A percentile compares a stretch with the other conserved stretches of the same genome.
These are phyloP conservation scores for Athalia cordata DNA, from an alignment of 2,888 invertebrate species.

Conservation along the genomic window DNA sequence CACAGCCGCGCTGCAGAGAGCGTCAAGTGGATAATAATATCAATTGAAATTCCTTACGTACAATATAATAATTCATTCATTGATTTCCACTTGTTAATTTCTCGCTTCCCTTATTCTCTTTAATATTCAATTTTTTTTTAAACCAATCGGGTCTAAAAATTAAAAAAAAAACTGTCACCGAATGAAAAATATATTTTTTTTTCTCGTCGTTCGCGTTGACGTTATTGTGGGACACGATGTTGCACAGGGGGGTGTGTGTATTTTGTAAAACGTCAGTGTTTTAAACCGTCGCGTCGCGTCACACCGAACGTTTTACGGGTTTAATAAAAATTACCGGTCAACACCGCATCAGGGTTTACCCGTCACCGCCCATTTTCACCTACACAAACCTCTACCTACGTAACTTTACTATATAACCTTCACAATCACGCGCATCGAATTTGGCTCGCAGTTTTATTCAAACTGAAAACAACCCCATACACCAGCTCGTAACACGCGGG, in stretches of 20 bases:
- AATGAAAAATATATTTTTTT: no score
- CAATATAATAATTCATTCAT: not conserved
- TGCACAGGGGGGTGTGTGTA: not conserved
- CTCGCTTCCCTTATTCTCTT: not conserved
- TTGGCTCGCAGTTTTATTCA: no score
- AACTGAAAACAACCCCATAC: no score
- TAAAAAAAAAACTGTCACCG: no score
- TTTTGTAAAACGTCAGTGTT: slow-evolving; percentile 53
- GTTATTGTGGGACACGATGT: no score
- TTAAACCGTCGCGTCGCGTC: slow-evolving; percentile 60
- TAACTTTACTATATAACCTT: no score
- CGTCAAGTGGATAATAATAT: not conserved
- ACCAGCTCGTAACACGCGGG: no score
- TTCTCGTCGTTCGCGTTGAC: no score
- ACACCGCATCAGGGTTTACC: slow-evolving; percentile 25
- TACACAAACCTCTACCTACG: not conserved
- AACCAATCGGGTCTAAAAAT: no score
- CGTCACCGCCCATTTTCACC: slow-evolving; percentile 31
- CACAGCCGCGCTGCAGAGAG: not conserved
- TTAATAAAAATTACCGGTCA: slow-evolving; percentile 62
- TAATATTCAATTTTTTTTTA: not conserved
- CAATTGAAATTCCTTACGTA: not conserved
- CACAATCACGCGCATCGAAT: no score
- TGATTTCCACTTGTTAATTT: not conserved
- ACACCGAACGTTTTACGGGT: slow-evolving; percentile 60